Percentiles rank a stretch among this genome's conserved stretches.
Conservation (phyloP, 2,888 invertebrate genomes). For the Fragum fragum region DNA sequence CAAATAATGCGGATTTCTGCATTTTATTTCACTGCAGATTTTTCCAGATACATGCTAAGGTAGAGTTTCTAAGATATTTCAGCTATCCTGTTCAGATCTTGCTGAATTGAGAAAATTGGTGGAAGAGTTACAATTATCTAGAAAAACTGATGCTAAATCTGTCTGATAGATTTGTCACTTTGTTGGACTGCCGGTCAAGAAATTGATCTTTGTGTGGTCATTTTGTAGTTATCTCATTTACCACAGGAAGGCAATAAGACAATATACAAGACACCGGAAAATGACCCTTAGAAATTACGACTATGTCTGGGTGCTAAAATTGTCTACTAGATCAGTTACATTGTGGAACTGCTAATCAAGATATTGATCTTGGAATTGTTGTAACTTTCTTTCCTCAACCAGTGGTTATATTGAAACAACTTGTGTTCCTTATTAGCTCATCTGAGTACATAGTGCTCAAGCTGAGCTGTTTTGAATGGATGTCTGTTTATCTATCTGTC, state of each 20-base stretch:
- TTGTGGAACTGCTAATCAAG: not conserved
- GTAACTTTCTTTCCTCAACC: too few species aligned
- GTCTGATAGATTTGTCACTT: conserved; percentile 26
- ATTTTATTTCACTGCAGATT: too few species aligned
- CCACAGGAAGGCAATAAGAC: not conserved
- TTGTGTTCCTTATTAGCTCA: too few species aligned
- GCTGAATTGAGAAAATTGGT: not conserved
- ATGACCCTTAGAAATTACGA: not conserved
- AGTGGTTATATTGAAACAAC: too few species aligned
- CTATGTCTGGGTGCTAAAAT: not conserved
- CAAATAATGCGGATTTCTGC: too few species aligned
- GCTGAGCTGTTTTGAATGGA: too few species aligned
- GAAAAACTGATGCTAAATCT: not conserved
- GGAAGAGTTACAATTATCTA: not conserved
- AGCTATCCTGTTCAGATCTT: not conserved
- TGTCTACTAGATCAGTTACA: not conserved
- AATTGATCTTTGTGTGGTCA: conserved; percentile 27
- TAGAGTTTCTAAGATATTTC: too few species aligned
- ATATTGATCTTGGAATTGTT: too few species aligned
- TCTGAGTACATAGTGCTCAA: too few species aligned
- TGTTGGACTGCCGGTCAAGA: conserved; percentile 18
- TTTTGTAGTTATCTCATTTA: conserved; percentile 18
- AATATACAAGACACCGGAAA: not conserved
- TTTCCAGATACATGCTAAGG: too few species aligned
- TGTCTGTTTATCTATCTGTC: too few species aligned